These are phyloP conservation scores for Babylonia areolata DNA, from an alignment of 1,140 invertebrate species.

Conservation along the genomic window DNA sequence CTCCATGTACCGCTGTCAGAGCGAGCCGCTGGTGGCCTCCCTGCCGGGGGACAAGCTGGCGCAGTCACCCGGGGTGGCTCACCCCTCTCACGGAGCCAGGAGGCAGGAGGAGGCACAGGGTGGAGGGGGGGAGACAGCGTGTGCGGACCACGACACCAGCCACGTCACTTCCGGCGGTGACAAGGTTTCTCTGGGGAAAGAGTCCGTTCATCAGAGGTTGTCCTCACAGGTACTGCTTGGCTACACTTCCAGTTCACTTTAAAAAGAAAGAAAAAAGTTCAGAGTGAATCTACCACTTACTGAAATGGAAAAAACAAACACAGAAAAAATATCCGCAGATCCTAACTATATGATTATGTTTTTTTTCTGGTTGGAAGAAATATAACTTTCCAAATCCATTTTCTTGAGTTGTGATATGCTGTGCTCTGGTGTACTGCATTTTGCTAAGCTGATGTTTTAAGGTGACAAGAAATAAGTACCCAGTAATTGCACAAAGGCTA, in stretches of 20 bases:
- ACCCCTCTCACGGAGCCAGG: background rate
- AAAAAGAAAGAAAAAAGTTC: too few relatives aligned
- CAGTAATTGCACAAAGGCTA: too few relatives aligned
- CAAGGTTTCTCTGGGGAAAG: background rate
- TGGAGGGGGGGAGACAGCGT: background rate
- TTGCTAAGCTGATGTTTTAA: too few relatives aligned
- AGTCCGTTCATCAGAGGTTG: background rate
- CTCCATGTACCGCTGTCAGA: slow-evolving; percentile 19
- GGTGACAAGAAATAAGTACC: too few relatives aligned
- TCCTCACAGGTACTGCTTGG: background rate
- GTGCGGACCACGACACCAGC: background rate
- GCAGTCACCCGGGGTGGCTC: background rate
- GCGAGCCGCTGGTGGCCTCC: background rate
- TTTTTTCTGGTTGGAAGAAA: too few relatives aligned
- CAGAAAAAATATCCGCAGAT: too few relatives aligned
- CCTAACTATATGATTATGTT: too few relatives aligned
- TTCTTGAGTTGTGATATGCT: too few relatives aligned
- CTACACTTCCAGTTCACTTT: background rate
- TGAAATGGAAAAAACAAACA: too few relatives aligned
- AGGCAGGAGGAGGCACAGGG: background rate
- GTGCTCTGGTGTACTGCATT: too few relatives aligned
- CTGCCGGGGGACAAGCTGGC: background rate
- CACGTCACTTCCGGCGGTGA: background rate
- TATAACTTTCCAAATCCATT: too few relatives aligned
- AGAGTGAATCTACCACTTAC: too few relatives aligned